Base-by-base conservation (phyloP, 2,888 invertebrate genomes). In the Horisme vitalbata region DNA sequence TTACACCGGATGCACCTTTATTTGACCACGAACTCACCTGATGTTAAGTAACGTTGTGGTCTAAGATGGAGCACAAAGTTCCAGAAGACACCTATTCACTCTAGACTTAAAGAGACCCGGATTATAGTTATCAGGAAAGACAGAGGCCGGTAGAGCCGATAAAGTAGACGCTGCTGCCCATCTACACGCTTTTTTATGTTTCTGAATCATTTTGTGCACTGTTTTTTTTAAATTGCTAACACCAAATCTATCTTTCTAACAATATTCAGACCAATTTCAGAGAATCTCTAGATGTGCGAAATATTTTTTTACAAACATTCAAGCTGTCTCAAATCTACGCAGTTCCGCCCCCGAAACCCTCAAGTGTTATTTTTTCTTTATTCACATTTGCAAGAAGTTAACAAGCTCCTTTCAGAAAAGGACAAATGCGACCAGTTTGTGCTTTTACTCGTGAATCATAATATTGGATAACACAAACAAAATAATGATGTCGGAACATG, bases 401-500 rank as follows among this genome's bases (percentile, higher is more conserved):
- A 35, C 31, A 36, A 32, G 43, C 23, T 36, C 24, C 13, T 24
- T 26, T 26, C 14, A 27, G 30, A 30, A 18, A 10, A 6, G 8
- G 24, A 31, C 11, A 15, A 34, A 36, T 35, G 28, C 11, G 34
- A 28, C 7, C 24, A 38, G 20, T 13, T 30, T 21, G 21, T 21
- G 21, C 14, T 14, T 21, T 46, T 26, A 31, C 59, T 55, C 50
- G 48, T 34, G 45, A 57, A 52, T 26, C n/a, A 26, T 27, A 49
- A 46, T 38, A 46, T 43, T 21, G 31, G 31, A 43, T 36, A 55
- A 47, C 48, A 55, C 57, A 56, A 47, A 45, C 36, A 31, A 23
- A 32, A 31, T 26, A 43, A 43, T 24, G 35, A 43, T 28, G 20
- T 15, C 13, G 0, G 5, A 9, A 41, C 15, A n/a, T 26, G 6